Conservation (phyloP, 2,888 invertebrate genomes). For the Exephanes ischioxanthus region DNA sequence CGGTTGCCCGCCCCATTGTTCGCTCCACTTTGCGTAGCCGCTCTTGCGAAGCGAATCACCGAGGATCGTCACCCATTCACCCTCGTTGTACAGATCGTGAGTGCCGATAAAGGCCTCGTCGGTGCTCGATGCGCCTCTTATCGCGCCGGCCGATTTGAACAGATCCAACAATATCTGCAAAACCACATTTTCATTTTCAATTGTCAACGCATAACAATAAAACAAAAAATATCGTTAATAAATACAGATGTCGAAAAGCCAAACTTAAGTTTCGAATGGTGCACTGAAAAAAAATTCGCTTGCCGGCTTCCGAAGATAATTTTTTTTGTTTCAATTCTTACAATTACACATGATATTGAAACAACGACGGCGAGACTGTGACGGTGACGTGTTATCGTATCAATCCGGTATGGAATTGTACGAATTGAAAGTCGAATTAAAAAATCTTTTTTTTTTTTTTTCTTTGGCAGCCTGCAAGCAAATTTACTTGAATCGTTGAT, state of each 20-base stretch:
- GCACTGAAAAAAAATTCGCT: too few species aligned
- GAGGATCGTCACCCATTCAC: conserved; percentile 81
- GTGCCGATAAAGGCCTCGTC: conserved; percentile 78
- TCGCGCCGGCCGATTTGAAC: conserved; percentile 72
- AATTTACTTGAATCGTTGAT: too few species aligned
- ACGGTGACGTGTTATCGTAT: too few species aligned
- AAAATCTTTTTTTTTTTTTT: too few species aligned
- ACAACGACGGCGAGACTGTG: too few species aligned
- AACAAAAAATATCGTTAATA: background rate
- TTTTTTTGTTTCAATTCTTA: too few species aligned
- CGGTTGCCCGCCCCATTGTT: conserved; percentile 80
- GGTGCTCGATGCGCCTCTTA: conserved; percentile 75
- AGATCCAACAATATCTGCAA: conserved; percentile 72
- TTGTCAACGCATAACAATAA: background rate
- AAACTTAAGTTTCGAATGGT: background rate
- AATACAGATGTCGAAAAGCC: background rate
- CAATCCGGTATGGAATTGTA: too few species aligned
- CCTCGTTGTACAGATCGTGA: conserved; percentile 80
- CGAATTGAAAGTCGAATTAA: too few species aligned
- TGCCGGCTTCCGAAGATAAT: too few species aligned
- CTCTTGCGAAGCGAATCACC: conserved; percentile 81
- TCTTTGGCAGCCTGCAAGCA: too few species aligned
- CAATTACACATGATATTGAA: too few species aligned
- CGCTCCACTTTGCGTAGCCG: conserved; percentile 81
- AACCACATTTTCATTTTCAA: background rate